These are phyloP conservation scores for Aspidoscelis tigris DNA, from an alignment of 2,113 vertebrate genomes.

Conservation along the genomic window DNA sequence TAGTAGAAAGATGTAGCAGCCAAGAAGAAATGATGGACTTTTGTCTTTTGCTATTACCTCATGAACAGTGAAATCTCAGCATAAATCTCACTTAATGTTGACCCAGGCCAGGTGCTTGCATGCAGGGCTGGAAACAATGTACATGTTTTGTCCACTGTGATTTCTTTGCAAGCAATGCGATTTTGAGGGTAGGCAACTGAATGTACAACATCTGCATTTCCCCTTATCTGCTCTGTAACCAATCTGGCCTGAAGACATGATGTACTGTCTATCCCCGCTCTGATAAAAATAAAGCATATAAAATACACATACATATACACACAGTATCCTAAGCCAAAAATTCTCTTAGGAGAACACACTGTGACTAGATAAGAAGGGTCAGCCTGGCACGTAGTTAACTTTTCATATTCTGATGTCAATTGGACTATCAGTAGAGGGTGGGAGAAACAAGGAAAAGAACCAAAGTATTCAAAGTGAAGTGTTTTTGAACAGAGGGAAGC, in stretches of 20 bases:
- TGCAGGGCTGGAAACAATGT: conserved; percentile 54
- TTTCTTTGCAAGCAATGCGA: conserved; percentile 49
- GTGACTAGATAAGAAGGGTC: conserved; percentile 74
- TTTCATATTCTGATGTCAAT: conserved; percentile 51
- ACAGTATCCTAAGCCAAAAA: conserved; percentile 67
- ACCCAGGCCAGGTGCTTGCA: conserved; percentile 57
- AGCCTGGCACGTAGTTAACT: conserved; percentile 68
- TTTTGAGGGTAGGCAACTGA: conserved; percentile 21
- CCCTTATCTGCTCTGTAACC: conserved; percentile 71
- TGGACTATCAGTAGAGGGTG: conserved; percentile 31
- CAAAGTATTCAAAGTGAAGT: neutral
- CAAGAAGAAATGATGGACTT: conserved; percentile 56
- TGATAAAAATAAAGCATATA: conserved; percentile 72
- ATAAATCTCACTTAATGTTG: conserved; percentile 65
- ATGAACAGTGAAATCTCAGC: conserved; percentile 63
- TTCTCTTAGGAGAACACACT: conserved; percentile 68
- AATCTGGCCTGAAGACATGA: conserved; percentile 66
- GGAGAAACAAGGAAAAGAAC: neutral
- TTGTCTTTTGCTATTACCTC: conserved; percentile 48
- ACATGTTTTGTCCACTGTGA: conserved; percentile 54
- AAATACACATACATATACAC: conserved; percentile 65
- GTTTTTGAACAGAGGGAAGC: conserved; percentile 5
- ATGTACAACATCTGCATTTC: conserved; percentile 60
- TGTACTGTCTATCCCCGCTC: conserved; percentile 70
- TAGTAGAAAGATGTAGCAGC: neutral